These are phyloP conservation scores for Drosophila ambigua DNA, from an alignment of 1,140 invertebrate species.

Conservation along the genomic window DNA sequence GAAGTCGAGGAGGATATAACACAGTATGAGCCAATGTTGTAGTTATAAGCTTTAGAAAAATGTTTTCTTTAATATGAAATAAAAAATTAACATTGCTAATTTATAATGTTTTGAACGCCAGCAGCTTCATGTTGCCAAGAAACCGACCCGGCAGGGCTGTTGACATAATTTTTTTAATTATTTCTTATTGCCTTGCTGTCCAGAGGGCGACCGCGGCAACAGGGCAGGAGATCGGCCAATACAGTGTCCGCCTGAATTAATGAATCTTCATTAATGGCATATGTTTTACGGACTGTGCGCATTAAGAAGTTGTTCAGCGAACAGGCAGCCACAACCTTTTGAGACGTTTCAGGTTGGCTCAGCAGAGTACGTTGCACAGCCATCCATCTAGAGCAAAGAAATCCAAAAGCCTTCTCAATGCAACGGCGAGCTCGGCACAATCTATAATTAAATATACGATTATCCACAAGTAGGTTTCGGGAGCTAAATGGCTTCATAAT, in stretches of 20 bases:
- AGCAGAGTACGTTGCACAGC: not conserved
- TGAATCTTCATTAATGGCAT: not conserved
- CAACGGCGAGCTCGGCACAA: not conserved
- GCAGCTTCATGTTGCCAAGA: not conserved
- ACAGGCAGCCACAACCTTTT: not conserved
- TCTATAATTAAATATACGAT: not conserved
- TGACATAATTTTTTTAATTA: not conserved
- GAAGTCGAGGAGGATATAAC: too few species aligned
- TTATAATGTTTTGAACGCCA: slow-evolving; percentile 16
- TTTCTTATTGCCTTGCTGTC: not conserved
- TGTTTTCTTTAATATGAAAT: too few species aligned
- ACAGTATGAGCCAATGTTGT: too few species aligned
- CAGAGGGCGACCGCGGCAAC: not conserved
- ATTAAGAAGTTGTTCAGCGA: slow-evolving; percentile 1
- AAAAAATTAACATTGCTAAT: not conserved
- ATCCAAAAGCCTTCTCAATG: not conserved
- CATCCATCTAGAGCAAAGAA: not conserved
- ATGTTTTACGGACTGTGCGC: not conserved
- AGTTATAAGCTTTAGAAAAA: too few species aligned
- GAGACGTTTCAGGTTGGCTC: not conserved
- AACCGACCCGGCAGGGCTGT: not conserved
- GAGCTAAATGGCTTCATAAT: not conserved
- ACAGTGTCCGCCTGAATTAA: too few species aligned
- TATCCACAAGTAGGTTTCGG: not conserved
- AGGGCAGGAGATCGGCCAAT: too few species aligned